Conservation (phyloP, 2,113 vertebrate genomes). For the Oplegnathus fasciatus region DNA sequence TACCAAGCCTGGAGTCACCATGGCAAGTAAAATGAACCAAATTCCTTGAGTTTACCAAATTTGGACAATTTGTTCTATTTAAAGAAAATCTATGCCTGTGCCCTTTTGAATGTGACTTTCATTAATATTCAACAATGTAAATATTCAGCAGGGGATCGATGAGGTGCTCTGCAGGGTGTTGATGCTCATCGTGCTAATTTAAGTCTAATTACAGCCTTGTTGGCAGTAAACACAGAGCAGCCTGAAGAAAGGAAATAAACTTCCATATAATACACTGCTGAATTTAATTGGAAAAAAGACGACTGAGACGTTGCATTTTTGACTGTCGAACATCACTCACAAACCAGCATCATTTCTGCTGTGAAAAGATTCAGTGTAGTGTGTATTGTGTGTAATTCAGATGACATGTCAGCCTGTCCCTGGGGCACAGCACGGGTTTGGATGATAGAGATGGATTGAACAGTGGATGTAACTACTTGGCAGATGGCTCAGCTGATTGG, state of each 20-base stretch:
- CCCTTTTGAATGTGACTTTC: slow-evolving; percentile 15
- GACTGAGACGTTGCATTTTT: neutral
- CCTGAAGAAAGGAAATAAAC: neutral
- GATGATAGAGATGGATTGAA: slow-evolving; percentile 34
- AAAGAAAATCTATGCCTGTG: neutral
- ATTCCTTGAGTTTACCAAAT: neutral
- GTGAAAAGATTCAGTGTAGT: neutral
- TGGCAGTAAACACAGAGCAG: neutral
- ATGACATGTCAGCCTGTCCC: slow-evolving; percentile 40
- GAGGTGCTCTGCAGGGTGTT: slow-evolving; percentile 19
- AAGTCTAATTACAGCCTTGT: slow-evolving; percentile 37
- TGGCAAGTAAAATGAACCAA: neutral
- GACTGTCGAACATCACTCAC: neutral
- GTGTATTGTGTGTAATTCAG: neutral
- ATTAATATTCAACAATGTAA: slow-evolving; percentile 42
- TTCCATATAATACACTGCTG: neutral
- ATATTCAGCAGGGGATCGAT: neutral
- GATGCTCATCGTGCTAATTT: slow-evolving; percentile 5
- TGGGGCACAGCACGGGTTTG: slow-evolving; percentile 5
- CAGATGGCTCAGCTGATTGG: neutral
- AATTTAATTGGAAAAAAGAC: neutral
- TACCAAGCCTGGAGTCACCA: neutral
- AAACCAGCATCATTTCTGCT: neutral
- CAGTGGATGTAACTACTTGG: neutral
- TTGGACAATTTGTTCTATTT: neutral